Conservation (phyloP, 92 coral and sea anemone genomes). For the Micromussa lordhowensis region DNA sequence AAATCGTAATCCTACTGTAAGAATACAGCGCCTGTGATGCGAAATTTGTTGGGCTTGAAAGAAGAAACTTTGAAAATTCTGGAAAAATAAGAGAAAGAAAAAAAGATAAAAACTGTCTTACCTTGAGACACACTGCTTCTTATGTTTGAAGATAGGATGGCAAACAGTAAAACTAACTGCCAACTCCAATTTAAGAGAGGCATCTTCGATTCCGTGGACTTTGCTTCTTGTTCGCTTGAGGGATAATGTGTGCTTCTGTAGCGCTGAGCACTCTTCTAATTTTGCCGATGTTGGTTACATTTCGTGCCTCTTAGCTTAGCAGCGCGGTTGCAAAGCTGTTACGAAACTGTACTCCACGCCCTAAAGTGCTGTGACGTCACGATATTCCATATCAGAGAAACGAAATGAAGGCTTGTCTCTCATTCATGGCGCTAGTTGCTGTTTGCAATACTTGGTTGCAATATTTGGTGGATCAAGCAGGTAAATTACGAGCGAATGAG, state of each 20-base stretch:
- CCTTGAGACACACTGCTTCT: not conserved
- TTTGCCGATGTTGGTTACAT: not conserved
- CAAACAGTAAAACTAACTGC: slow-evolving; percentile 8
- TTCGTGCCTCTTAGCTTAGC: not conserved
- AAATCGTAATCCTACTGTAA: not conserved
- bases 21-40: not conserved
- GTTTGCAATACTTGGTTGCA: not conserved
- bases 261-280: not conserved
- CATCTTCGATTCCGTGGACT: slow-evolving; percentile 7
- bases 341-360: not conserved
- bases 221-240: not conserved
- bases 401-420: not conserved
- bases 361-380: slow-evolving; percentile 15
- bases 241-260: not conserved
- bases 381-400: not conserved
- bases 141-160: not conserved
- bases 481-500: not conserved
- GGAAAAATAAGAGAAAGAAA: not conserved
- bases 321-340: slow-evolving; percentile 1
- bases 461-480: not conserved
- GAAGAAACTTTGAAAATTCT: not conserved
- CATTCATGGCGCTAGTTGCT: not conserved
- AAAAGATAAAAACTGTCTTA: not conserved
- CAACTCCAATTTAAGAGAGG: not conserved
- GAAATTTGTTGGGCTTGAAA: not conserved